A percentile compares a stretch with the other conserved stretches of the same genome.
Conservation (phyloP, 2,113 vertebrate genomes). For the Chloropsis hardwickii region DNA sequence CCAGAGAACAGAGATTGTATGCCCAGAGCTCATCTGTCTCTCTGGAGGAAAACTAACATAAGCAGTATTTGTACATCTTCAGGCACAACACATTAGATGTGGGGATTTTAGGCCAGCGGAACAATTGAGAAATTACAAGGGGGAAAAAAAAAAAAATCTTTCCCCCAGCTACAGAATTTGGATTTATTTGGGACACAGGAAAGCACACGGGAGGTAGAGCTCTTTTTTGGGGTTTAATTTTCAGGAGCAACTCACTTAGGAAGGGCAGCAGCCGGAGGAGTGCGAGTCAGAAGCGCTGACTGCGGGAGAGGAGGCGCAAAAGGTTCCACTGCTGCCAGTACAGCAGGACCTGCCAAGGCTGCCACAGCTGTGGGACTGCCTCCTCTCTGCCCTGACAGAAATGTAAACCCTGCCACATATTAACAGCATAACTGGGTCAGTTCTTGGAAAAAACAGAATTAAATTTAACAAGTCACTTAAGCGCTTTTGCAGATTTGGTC, state of each 20-base stretch:
- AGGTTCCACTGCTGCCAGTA: neutral
- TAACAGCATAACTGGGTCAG: neutral
- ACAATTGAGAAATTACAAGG: neutral
- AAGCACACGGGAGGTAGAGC: neutral
- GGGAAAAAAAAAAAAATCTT: neutral
- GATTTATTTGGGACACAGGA: neutral
- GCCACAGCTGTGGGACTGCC: neutral
- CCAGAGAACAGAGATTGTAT: neutral
- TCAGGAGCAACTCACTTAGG: neutral
- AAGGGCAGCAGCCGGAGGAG: neutral
- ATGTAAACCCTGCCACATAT: neutral
- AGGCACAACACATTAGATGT: neutral
- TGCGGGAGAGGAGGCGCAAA: neutral
- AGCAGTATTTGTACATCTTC: neutral
- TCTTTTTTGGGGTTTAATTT: neutral
- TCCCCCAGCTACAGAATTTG: fast-evolving
- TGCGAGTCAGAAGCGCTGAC: neutral
- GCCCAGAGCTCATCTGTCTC: neutral
- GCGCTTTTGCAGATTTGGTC: neutral
- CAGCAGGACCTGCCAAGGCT: neutral
- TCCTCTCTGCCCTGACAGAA: neutral
- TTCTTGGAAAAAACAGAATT: neutral
- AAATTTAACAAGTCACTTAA: neutral
- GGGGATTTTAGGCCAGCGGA: neutral
- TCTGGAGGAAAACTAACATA: neutral